Percentiles rank a stretch among this genome's conserved stretches.
These are phyloP conservation scores for Synanthedon formicaeformis DNA, from an alignment of 2,888 invertebrate species.

Conservation along the genomic window DNA sequence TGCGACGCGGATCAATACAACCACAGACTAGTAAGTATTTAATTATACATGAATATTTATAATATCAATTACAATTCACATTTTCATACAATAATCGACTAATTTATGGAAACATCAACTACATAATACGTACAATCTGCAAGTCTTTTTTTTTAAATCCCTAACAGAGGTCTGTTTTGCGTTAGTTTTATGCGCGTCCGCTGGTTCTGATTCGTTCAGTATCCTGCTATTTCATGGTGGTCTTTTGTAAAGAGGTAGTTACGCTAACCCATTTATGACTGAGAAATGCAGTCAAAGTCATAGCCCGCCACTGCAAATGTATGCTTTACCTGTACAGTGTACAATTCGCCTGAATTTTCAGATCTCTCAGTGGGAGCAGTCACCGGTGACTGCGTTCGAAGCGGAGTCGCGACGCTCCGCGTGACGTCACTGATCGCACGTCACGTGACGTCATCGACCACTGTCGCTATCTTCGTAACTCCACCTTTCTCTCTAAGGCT, in stretches of 20 bases:
- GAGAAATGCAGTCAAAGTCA: no score
- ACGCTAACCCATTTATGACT: no score
- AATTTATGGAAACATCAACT: no score
- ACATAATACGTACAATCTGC: no score
- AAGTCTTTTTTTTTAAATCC: no score
- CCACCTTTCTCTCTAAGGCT: no score
- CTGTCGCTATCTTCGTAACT: background rate
- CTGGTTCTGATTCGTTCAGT: no score
- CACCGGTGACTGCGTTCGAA: constrained; percentile 40
- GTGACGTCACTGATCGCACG: constrained; percentile 10
- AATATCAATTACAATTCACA: background rate
- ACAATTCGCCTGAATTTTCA: background rate
- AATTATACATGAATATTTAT: background rate
- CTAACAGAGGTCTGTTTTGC: no score
- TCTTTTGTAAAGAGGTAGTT: background rate
- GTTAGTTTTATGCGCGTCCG: no score
- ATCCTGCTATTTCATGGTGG: background rate
- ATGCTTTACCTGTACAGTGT: background rate
- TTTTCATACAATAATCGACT: background rate
- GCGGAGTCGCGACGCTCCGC: constrained; percentile 5
- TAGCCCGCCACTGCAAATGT: background rate
- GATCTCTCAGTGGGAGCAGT: constrained; percentile 67
- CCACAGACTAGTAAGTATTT: constrained; percentile 2
- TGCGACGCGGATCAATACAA: constrained; percentile 58
- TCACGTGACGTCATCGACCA: constrained; percentile 10